Evolutionary conservation across 1,140 invertebrate species (phyloP), one percentile per base, ranked within the genome.

Genomic region (Zaprionus africanus): DNA sequence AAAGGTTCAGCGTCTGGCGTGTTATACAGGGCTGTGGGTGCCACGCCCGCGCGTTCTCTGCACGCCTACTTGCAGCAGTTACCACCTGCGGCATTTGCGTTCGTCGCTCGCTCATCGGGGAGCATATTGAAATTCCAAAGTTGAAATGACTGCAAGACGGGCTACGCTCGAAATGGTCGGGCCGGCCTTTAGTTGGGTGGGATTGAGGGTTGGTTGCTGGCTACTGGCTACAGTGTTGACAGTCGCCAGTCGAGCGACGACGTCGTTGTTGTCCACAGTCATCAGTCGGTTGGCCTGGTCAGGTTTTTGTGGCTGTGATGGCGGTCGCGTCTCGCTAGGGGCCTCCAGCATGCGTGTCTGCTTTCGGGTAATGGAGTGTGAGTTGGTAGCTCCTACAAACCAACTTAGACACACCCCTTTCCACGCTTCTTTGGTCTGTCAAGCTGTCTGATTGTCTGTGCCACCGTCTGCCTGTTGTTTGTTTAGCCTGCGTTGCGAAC

Each of bases 51-150:
- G 3, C 9, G 31, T 34, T 34, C 38, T 38, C 61, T 60, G 53
- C 71, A 65, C 43, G 82, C 70, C 77, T 74, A 51, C 46, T 51
- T 51, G 46, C 46, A 22, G 19, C 46, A 24, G 11, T 24, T 51
- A 69, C 75, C 82, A 86, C 82, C 82, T 85, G 82, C 82, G 82
- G 82, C 82, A 85, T 81, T 86, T 38, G 66, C 60, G 41, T 7
- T 58, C 78, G 62, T 41, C 66, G 41, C 9, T 53, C 70, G 62
- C 54, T 66, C 61, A 6, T 65, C 57, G 53, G 53, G 65, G 53
- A 59, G 68, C 82, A 85, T 85, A 85, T 85, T 85, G 82, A 85
- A 85, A 85, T 85, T 85, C 82, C 82, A 81, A 85, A 81, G 82
- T 86, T 78, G 82, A 81, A 85, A 81, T 85, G 82, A 72, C 82